Percentiles rank a stretch among this genome's conserved stretches.
phyloP scores from a whole-genome alignment of 2,113 vertebrate genomes.

The Columbina picui region DNA sequence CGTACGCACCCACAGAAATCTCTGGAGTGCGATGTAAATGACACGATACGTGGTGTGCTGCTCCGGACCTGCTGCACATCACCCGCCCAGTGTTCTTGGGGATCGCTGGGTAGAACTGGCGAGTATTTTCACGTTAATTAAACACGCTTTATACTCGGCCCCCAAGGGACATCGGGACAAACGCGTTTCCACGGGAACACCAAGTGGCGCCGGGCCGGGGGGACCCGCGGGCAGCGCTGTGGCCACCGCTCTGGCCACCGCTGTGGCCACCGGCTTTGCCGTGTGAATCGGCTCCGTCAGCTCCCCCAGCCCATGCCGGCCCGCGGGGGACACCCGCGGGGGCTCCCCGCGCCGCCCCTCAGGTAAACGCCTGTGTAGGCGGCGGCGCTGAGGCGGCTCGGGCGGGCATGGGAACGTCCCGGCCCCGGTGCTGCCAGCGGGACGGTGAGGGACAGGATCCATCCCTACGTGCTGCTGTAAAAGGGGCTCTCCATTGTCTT shows the following conservation, averaged over 20 bases:
- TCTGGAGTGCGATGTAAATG: not conserved
- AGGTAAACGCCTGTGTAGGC: no score
- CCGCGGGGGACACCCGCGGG: not conserved
- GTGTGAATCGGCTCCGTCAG: not conserved
- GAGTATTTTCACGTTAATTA: not conserved
- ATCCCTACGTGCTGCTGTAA: accelerated
- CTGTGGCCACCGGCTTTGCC: not conserved
- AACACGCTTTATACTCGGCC: accelerated
- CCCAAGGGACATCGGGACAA: accelerated
- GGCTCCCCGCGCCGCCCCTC: not conserved
- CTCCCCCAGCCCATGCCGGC: accelerated
- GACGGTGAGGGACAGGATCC: not conserved
- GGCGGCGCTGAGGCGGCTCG: no score
- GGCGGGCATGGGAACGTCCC: no score
- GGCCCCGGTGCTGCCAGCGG: no score
- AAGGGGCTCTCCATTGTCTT: accelerated
- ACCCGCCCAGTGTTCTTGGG: no score
- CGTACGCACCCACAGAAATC: no score
- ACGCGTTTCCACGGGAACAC: not conserved
- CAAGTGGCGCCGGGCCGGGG: accelerated
- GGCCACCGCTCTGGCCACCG: no score
- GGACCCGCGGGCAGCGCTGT: no score
- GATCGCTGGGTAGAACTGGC: not conserved
- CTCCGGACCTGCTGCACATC: no score
- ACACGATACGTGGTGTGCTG: no score